Evolutionary conservation across 92 coral and sea anemone genomes (phyloP), one percentile per base, ranked within the genome.

Genomic region (Paragorgia papillata): DNA sequence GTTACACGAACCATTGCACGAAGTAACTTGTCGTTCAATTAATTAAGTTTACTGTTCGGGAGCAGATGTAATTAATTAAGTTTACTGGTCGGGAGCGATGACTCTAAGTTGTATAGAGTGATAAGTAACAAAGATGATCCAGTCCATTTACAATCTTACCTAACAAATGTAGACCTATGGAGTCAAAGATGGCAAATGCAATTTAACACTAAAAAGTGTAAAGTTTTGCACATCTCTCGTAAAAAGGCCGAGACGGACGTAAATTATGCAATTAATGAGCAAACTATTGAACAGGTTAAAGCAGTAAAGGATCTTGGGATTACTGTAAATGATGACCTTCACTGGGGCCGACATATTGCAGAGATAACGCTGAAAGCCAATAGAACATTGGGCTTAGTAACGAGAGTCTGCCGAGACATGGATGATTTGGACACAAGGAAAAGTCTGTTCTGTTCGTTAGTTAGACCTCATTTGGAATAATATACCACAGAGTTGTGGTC

Each of bases 381-480:
- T 70, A 66, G 76, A 66, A 54, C 64, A 28, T 24, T 66, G 28
- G 83, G 77, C 57, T 19, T 79, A 31, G 53, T 79, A 14, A 79
- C 54, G 55, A 53, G 66, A 24, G 54, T 70, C 9, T 79, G 83
- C 77, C 51, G 54, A 70, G 83, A 55, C 60, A 44, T 62, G 58
- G 62, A 81, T 19, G 74, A 81, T 73, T 50, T 22, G 39, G 9
- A 43, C 44, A 81, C 62, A 7, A 41, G 59, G 56, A 71, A 81
- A 63, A 53, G 60, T 57, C 67, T 80, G 79, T 80, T 39, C 30
- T 69, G 70, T 50, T 57, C 79, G 53, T 54, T 81, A 31, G 74
- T 82, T 22, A 74, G 76, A 64, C 79, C 67, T 32, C 70, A 74
- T 62, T 53, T 82, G 81, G 86, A 82, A n/a, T n/a, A 19, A 37